phyloP scores from a whole-genome alignment of 2,797 vertebrate species.

The Melanotaenia trifasciata region DNA sequence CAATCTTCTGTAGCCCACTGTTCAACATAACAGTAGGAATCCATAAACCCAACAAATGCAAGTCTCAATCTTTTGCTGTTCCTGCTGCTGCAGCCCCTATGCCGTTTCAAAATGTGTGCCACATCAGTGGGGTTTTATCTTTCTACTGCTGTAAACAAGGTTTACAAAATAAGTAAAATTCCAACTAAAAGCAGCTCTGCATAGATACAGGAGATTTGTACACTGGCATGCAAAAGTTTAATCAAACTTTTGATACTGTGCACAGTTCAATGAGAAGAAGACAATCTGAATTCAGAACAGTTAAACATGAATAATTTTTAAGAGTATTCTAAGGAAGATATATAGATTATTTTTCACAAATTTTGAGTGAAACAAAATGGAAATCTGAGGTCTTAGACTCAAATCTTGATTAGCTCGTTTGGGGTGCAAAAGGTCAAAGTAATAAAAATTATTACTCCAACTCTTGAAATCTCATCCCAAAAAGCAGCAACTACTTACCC shows the following conservation, averaged over 20 bases:
- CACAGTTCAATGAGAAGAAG: background rate
- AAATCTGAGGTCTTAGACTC: background rate
- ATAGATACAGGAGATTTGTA: background rate
- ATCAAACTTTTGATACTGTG: background rate
- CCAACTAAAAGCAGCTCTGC: background rate
- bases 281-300: background rate
- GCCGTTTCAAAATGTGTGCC: conserved; percentile 9
- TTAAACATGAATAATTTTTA: background rate
- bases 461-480: too few species aligned
- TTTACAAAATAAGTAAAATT: background rate
- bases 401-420: background rate
- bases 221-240: background rate
- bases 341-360: background rate
- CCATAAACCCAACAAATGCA: conserved; percentile 20
- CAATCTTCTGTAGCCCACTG: background rate
- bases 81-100: background rate
- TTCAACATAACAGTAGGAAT: conserved; percentile 16
- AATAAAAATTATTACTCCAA: background rate
- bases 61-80: conserved; percentile 6
- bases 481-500: too few species aligned
- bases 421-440: background rate
- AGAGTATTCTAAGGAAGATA: background rate
- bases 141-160: conserved; percentile 2
- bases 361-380: background rate
- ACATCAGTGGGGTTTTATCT: background rate